phyloP scores from a whole-genome alignment of 2,113 vertebrate genomes.

The Gallinago jamesoni region DNA sequence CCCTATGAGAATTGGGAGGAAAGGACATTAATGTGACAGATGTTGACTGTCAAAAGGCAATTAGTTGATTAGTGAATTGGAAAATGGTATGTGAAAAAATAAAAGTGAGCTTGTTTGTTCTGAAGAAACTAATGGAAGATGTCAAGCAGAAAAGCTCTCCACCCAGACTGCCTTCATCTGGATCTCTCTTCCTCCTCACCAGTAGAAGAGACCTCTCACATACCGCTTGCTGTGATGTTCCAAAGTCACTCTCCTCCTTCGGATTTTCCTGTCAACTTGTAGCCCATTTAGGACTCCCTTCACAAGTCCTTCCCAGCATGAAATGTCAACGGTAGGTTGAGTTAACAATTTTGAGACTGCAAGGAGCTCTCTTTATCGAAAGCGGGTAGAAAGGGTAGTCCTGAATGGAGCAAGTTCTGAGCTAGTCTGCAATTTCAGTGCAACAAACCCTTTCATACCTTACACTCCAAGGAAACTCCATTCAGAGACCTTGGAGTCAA shows the following conservation, averaged over 20 bases:
- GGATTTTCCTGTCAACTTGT: background rate
- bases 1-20: background rate
- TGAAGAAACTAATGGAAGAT: background rate
- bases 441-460: background rate
- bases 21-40: background rate
- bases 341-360: background rate
- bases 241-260: background rate
- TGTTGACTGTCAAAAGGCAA: background rate
- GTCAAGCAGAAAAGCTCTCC: background rate
- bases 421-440: background rate
- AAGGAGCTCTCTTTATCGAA: background rate
- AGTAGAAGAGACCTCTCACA: background rate
- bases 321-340: background rate
- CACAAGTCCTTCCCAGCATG: background rate
- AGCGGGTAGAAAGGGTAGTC: background rate
- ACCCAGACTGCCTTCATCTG: background rate
- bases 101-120: background rate
- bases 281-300: background rate
- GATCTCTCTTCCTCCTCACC: background rate
- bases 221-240: fast-evolving
- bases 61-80: background rate
- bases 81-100: background rate
- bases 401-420: fast-evolving
- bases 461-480: fast-evolving
- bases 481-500: background rate